A percentile compares a stretch with the other conserved stretches of the same genome.
Conservation (phyloP, 2,113 vertebrate species). For the Myotis yumanensis region DNA sequence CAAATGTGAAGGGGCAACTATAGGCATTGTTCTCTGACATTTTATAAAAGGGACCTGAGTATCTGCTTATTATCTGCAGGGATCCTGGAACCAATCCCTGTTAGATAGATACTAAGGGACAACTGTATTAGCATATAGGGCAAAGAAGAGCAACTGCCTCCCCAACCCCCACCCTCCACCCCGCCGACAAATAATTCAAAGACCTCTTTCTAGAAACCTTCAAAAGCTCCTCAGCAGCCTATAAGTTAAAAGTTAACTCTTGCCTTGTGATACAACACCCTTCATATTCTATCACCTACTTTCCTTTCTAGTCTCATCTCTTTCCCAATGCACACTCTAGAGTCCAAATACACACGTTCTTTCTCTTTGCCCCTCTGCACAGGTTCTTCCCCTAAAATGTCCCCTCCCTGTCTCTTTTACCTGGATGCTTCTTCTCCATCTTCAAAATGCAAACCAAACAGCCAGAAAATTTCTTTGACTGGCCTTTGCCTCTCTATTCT, state of each 20-base stretch:
- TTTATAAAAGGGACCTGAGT: background rate
- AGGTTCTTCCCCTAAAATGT: background rate
- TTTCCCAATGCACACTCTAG: background rate
- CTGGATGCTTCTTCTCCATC: background rate
- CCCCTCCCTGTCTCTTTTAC: background rate
- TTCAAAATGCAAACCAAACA: constrained; percentile 40
- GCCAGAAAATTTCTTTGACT: background rate
- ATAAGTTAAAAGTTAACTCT: background rate
- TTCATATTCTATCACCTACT: background rate
- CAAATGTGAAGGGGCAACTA: background rate
- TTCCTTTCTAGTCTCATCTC: background rate
- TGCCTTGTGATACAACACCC: background rate
- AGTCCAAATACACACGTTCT: background rate
- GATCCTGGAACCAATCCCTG: background rate
- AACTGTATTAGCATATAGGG: background rate
- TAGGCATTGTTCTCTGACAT: background rate
- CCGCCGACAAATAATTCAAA: constrained; percentile 34
- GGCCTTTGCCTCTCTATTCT: constrained; percentile 1
- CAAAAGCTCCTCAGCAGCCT: background rate
- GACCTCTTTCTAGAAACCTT: constrained; percentile 36
- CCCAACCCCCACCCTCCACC: background rate
- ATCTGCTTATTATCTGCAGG: background rate
- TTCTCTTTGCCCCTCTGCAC: background rate
- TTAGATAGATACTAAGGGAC: background rate
- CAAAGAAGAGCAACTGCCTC: background rate